Evolutionary conservation across 2,888 invertebrate genomes (phyloP), one percentile per base, ranked within the genome.

Genomic region (Frankliniella fusca): DNA sequence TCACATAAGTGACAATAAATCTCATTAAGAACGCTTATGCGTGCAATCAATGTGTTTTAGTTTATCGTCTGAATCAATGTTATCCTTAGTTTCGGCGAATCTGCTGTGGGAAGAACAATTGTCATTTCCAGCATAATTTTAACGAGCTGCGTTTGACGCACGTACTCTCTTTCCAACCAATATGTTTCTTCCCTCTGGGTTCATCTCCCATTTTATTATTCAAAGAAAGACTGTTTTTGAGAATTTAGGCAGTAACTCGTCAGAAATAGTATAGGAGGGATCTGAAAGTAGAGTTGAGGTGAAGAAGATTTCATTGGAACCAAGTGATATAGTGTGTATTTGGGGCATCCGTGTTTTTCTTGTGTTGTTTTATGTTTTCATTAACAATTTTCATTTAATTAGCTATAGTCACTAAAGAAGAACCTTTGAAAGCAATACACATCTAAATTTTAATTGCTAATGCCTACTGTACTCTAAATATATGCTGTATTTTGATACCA

Each of bases 401-500:
- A 76, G 70, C 70, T 76, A 76, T 76, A 76, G 70, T 76, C 70
- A 70, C 70, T 76, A 76, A 27, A 76, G 61, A 61, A 61, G 27
- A 76, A 76, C 27, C 70, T 76, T 76, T 76, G 70, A 76, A 76
- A 76, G 70, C 70, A 76, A 76, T 76, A 76, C 70, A 76, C 70
- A 27, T 76, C 70, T 76, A 76, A 76, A 76, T 76, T 76, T 76
- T 27, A 76, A 76, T 76, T 76, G 70, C 70, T 76, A 76, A 76
- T 76, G 70, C 70, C 70, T 76, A 76, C 70, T 76, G 70, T 76
- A 76, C 70, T 76, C 70, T 76, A 76, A 76, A 76, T 76, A 76
- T 76, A 76, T 76, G 70, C 70, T 76, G 70, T 76, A 76, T 76
- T 76, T 76, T 76, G 70, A 76, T 76, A 76, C 70, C 70, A 76